Evolutionary conservation across 2,113 vertebrate species (phyloP).

Genomic region (Butorides virescens): DNA sequence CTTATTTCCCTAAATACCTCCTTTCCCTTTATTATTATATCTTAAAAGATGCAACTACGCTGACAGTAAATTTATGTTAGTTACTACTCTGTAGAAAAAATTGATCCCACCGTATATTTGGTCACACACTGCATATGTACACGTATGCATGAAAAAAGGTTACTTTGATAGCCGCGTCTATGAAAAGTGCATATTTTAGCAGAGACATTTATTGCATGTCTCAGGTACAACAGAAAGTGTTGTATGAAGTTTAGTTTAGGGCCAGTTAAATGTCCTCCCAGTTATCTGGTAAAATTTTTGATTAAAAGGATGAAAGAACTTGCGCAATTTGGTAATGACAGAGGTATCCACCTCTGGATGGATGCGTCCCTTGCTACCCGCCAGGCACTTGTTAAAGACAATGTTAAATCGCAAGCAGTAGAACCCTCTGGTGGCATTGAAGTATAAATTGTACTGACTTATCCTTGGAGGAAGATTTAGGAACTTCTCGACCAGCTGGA

Average conservation of each 20-base stretch:
- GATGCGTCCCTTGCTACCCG: conserved; percentile 95
- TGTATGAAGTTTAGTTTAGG: conserved; percentile 73
- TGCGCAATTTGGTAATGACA: conserved; percentile 90
- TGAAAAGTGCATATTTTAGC: conserved; percentile 81
- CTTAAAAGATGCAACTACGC: conserved; percentile 69
- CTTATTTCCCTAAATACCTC: conserved; percentile 54
- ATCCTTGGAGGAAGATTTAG: conserved; percentile 91
- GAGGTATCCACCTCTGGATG: conserved; percentile 91
- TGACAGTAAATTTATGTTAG: conserved; percentile 64
- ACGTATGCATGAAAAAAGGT: conserved; percentile 70
- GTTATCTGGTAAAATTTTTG: conserved; percentile 98
- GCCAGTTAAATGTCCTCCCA: conserved; percentile 95
- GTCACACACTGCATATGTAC: conserved; percentile 81
- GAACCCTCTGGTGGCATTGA: conserved; percentile 95
- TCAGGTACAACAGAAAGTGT: conserved; percentile 74
- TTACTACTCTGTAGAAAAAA: conserved; percentile 75
- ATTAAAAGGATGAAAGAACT: conserved; percentile 97
- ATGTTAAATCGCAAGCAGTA: conserved; percentile 95
- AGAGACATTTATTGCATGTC: conserved; percentile 59
- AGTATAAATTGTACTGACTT: conserved; percentile 95
- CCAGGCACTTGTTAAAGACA: conserved; percentile 98
- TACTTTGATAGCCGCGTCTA: conserved; percentile 56
- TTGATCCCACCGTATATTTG: conserved; percentile 82
- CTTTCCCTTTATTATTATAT: conserved; percentile 58
- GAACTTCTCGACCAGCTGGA: conserved; percentile 92